These are phyloP conservation scores for Tragopan temminckii DNA, from an alignment of 2,797 vertebrate genomes.

Conservation along the genomic window DNA sequence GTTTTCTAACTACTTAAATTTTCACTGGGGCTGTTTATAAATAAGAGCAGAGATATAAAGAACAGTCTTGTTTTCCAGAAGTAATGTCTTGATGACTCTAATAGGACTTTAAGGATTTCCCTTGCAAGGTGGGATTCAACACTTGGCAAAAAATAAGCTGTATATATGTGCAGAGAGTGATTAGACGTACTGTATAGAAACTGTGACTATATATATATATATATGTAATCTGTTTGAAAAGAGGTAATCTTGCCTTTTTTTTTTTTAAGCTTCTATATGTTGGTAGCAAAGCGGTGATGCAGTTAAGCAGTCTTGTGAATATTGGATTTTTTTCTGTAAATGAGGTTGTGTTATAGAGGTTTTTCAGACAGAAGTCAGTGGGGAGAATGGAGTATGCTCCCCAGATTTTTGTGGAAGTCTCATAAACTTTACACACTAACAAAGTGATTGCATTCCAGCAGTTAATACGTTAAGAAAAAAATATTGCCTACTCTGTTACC, in stretches of 20 bases:
- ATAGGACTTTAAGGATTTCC: background rate
- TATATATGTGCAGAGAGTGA: background rate
- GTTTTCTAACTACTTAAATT: background rate
- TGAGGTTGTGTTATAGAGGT: background rate
- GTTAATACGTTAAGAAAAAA: background rate
- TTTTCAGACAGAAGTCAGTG: background rate
- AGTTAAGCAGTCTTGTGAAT: background rate
- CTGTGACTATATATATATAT: no score
- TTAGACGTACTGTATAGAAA: background rate
- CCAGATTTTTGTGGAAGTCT: background rate
- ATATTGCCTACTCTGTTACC: slow-evolving; percentile 40
- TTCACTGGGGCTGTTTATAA: background rate
- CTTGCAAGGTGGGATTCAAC: background rate
- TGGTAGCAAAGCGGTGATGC: background rate
- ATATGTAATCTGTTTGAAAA: background rate
- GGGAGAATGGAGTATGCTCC: background rate
- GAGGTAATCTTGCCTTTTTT: background rate
- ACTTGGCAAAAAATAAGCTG: background rate
- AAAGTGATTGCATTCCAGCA: background rate
- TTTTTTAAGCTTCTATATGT: background rate
- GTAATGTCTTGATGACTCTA: background rate
- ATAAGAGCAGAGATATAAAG: background rate
- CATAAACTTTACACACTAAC: background rate
- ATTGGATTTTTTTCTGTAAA: background rate
- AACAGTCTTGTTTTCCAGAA: background rate